A percentile compares a stretch with the other conserved stretches of the same genome.
Evolutionary conservation across 2,113 vertebrate species (phyloP).

Genomic region (Hippocampus zosterae): DNA sequence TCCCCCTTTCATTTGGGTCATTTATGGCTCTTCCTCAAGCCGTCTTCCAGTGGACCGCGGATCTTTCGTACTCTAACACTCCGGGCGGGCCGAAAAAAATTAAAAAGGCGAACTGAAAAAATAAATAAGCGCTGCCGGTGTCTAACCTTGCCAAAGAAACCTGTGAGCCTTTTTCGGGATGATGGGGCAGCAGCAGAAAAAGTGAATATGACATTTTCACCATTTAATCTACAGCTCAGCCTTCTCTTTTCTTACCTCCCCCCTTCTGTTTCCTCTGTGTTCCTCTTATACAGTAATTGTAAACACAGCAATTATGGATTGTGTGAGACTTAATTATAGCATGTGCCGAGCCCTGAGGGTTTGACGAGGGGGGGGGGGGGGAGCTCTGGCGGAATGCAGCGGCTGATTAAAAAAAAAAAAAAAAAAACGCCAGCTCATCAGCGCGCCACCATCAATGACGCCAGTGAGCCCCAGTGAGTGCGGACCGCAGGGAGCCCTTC

Average conservation of each 20-base stretch:
- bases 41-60: slow-evolving; percentile 69
- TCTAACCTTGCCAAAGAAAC: slow-evolving; percentile 69
- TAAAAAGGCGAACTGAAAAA: slow-evolving; percentile 81
- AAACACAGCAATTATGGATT: slow-evolving; percentile 83
- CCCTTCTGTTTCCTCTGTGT: slow-evolving; percentile 38
- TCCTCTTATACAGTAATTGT: slow-evolving; percentile 71
- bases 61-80: slow-evolving; percentile 65
- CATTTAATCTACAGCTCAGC: slow-evolving; percentile 57
- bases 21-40: slow-evolving; percentile 77
- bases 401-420: slow-evolving; percentile 67
- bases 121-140: slow-evolving; percentile 80
- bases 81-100: slow-evolving; percentile 69
- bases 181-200: slow-evolving; percentile 45
- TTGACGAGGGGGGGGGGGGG: slow-evolving; percentile 17
- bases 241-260: slow-evolving; percentile 33
- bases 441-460: slow-evolving; percentile 69
- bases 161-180: slow-evolving; percentile 76
- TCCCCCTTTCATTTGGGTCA: slow-evolving; percentile 80
- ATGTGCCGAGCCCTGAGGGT: slow-evolving; percentile 60
- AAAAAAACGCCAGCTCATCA: slow-evolving; percentile 65
- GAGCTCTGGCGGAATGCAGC: slow-evolving; percentile 67
- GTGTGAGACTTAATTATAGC: slow-evolving; percentile 79
- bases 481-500: slow-evolving; percentile 71
- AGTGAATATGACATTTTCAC: slow-evolving; percentile 73
- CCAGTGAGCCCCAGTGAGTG: slow-evolving; percentile 63